Evolutionary conservation across 2,797 vertebrate species (phyloP).

Genomic region (Limosa lapponica): DNA sequence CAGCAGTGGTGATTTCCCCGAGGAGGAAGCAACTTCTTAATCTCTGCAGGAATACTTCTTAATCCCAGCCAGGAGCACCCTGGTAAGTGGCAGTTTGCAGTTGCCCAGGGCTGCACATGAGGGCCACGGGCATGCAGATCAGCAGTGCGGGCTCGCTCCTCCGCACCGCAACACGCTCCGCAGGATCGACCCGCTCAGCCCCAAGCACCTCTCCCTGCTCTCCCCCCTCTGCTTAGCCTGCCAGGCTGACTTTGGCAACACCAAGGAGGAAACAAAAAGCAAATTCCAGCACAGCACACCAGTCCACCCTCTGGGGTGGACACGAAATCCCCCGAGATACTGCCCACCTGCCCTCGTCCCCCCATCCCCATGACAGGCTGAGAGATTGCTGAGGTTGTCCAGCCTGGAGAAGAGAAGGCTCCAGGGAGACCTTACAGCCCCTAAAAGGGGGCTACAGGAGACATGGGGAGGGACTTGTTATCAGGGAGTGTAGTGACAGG

Average conservation of each 20-base stretch:
- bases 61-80: background rate
- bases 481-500: background rate
- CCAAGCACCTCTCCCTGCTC: background rate
- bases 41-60: background rate
- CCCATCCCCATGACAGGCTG: accelerated
- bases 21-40: background rate
- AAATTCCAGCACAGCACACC: background rate
- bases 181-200: background rate
- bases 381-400: background rate
- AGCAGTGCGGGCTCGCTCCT: background rate
- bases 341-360: background rate
- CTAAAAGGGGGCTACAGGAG: background rate
- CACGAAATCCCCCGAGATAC: accelerated
- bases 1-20: accelerated
- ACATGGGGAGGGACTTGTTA: background rate
- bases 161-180: accelerated
- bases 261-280: background rate
- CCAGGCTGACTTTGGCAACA: background rate
- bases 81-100: background rate
- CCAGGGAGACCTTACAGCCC: background rate
- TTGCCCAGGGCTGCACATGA: accelerated
- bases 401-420: background rate
- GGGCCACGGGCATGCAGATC: background rate
- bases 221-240: background rate
- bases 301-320: accelerated